Evolutionary conservation across 2,113 vertebrate genomes (phyloP).

Genomic region (Gymnorhina tibicen): DNA sequence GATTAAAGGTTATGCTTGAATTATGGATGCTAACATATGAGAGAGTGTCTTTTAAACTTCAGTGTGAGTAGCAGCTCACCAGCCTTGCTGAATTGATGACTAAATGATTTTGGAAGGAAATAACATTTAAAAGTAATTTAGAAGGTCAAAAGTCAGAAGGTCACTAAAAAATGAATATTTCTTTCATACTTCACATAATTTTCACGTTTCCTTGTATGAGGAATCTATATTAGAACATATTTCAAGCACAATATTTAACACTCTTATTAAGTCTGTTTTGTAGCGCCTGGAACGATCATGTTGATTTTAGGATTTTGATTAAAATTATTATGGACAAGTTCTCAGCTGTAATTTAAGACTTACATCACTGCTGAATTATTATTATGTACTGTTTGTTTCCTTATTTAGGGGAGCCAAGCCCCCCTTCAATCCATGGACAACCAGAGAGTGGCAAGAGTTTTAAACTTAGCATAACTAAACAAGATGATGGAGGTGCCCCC

Average conservation of each 20-base stretch:
- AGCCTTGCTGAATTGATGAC: neutral
- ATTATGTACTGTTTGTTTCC: neutral
- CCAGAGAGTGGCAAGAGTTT: slow-evolving; percentile 92
- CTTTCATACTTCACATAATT: neutral
- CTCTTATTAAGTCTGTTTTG: neutral
- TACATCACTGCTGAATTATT: neutral
- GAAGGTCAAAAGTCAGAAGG: neutral
- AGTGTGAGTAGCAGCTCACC: neutral
- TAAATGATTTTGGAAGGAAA: neutral
- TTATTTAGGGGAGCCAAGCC: slow-evolving; percentile 90
- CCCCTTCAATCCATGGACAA: slow-evolving; percentile 93
- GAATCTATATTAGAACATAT: neutral
- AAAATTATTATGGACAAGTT: neutral
- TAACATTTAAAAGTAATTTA: neutral
- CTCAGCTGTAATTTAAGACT: neutral
- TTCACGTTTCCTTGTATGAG: neutral
- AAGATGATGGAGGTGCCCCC: slow-evolving; percentile 95
- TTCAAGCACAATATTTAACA: neutral
- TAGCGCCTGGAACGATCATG: neutral
- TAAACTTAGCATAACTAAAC: slow-evolving; percentile 91
- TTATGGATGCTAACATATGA: neutral
- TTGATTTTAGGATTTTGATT: neutral
- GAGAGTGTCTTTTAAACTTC: neutral
- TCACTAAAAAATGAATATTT: neutral
- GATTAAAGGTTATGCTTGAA: neutral